phyloP scores from a whole-genome alignment of 2,797 vertebrate genomes.

The Hydrocynus forskahlii region DNA sequence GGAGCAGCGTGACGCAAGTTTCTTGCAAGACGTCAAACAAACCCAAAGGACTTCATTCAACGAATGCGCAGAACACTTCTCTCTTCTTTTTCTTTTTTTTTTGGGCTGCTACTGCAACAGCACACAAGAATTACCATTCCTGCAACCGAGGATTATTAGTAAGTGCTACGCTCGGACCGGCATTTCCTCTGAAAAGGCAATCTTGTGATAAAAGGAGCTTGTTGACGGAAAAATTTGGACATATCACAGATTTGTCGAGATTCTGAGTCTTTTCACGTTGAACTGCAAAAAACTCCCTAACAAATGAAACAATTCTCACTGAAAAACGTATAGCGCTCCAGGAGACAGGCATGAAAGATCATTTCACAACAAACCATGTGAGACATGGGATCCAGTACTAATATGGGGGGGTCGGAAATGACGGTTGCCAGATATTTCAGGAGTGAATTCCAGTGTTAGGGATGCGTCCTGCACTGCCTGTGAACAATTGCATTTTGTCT shows the following conservation, averaged over 20 bases:
- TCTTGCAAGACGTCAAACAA: background rate
- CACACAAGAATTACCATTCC: background rate
- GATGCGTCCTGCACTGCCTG: background rate
- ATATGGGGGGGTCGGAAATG: background rate
- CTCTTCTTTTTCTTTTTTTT: background rate
- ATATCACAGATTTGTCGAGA: background rate
- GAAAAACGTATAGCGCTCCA: background rate
- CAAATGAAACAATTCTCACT: background rate
- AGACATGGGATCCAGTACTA: background rate
- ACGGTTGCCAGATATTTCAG: background rate
- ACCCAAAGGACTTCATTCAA: slow-evolving; percentile 6
- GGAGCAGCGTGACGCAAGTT: background rate
- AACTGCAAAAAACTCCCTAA: too few species aligned
- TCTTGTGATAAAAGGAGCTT: background rate
- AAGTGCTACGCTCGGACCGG: slow-evolving; percentile 4
- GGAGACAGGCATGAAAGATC: background rate
- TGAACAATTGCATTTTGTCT: background rate
- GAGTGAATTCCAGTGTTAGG: background rate
- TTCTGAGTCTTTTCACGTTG: background rate
- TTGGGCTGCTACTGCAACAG: background rate
- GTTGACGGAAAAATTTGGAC: background rate
- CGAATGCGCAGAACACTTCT: slow-evolving; percentile 2
- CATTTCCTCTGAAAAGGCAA: background rate
- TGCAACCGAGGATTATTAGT: background rate
- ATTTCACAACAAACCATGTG: background rate